Evolutionary conservation across 2,797 vertebrate species (phyloP), one percentile per base, ranked within the genome.

Genomic region (Pelobates cultripes): DNA sequence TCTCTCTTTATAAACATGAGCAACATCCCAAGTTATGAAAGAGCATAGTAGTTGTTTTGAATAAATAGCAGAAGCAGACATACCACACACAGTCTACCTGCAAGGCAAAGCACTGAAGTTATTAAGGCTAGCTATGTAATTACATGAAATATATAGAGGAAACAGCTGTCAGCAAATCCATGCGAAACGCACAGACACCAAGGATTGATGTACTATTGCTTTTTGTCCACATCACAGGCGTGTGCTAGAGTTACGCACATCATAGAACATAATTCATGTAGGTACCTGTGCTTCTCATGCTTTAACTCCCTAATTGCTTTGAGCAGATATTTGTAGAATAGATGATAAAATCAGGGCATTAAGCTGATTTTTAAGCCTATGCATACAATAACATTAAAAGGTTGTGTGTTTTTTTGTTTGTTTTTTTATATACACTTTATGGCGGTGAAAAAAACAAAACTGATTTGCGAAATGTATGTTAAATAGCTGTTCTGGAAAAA

Each of bases 61-160:
- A 55, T 66, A 57, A 55, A 70, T 57, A 60, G 40, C 28, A 79
- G 14, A 66, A 13, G 28, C 28, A 41, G 40, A 71, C 45, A 75
- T 80, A 41, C 77, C 77, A 84, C 82, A 84, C 82, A 84, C 82
- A 84, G 73, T 17, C 71, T 80, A 79, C 82, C 82, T 84, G 68
- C 61, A 74, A 68, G 82, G 77, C 77, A 80, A 17, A 79, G 43
- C 44, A 28, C 57, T 76, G 60, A 10, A 42, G 44, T 70, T 72
- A 70, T 73, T 77, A 51, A n/a, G 43, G 43, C 79, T 41, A 51
- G 12, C 75, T 41, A 45, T 75, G 73, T 79, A 76, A 84, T 84
- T 84, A 84, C 41, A 70, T 67, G 45, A 57, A 79, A 75, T 75
- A 75, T 79, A 84, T 55, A 7, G 72, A 80, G 82, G 82, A 84